Evolutionary conservation across 2,797 vertebrate genomes (phyloP).

Genomic region (Silurus aristotelis): DNA sequence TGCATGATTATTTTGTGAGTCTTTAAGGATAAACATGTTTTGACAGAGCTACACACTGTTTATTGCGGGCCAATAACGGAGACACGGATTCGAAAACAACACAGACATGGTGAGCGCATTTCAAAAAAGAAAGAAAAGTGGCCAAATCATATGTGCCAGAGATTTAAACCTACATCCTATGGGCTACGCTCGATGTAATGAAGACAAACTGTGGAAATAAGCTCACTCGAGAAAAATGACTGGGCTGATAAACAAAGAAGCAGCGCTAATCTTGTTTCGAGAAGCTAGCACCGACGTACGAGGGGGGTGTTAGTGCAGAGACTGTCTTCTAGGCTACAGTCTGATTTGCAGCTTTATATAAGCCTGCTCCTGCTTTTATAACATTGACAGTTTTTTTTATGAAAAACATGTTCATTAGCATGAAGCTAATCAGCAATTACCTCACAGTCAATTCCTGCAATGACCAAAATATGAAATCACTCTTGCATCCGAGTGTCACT

Average conservation of each 20-base stretch:
- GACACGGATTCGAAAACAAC: neutral
- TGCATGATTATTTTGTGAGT: neutral
- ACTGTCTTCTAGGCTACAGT: neutral
- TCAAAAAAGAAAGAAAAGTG: neutral
- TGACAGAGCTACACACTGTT: constrained; percentile 12
- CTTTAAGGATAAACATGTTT: neutral
- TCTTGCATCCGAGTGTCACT: too few relatives aligned
- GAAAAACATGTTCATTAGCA: too few relatives aligned
- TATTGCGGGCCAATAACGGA: constrained; percentile 2
- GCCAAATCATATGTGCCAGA: constrained; percentile 10
- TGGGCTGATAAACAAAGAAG: constrained; percentile 16
- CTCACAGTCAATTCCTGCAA: too few relatives aligned
- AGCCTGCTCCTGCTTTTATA: neutral
- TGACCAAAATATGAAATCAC: too few relatives aligned
- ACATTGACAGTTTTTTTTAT: neutral
- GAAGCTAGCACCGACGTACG: neutral
- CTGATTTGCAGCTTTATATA: neutral
- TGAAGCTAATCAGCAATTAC: too few relatives aligned
- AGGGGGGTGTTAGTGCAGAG: neutral
- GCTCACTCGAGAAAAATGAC: neutral
- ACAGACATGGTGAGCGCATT: neutral
- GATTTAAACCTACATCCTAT: constrained; percentile 13
- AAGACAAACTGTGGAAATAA: constrained; percentile 28
- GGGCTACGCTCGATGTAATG: constrained; percentile 16
- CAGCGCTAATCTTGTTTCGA: constrained; percentile 3